Evolutionary conservation across 2,113 vertebrate genomes (phyloP).

Genomic region (Cranoglanis bouderius): DNA sequence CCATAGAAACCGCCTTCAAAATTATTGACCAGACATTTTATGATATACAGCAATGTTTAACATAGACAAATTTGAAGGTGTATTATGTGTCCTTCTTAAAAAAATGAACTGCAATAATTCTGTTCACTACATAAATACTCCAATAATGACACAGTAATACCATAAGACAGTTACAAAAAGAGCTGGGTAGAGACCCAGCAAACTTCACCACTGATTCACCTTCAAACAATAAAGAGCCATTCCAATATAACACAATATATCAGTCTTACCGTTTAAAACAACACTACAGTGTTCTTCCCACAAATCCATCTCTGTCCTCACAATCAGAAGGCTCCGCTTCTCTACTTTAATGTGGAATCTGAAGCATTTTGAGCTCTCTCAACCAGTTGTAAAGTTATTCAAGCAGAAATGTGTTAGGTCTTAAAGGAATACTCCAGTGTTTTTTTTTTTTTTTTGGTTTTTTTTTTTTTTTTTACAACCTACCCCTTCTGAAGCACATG

Average conservation of each 20-base stretch:
- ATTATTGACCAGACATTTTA: neutral
- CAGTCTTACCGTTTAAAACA: neutral
- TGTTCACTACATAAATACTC: neutral
- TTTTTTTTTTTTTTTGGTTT: neutral
- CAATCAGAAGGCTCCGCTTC: neutral
- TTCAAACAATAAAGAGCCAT: neutral
- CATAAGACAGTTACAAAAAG: neutral
- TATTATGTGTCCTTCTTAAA: neutral
- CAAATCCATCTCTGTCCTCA: neutral
- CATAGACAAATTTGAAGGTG: neutral
- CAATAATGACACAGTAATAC: neutral
- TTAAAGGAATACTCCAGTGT: neutral
- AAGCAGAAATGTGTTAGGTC: neutral
- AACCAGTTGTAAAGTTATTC: neutral
- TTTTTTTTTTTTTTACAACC: neutral
- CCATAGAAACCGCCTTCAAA: neutral
- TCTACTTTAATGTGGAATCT: neutral
- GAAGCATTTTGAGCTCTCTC: neutral
- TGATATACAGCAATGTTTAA: neutral
- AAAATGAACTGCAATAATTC: neutral
- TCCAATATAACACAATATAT: neutral
- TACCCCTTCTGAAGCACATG: neutral
- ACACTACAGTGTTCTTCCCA: neutral
- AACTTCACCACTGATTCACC: neutral
- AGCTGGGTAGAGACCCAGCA: neutral